Conservation (phyloP, 2,113 vertebrate species). For the Phalacrocorax brasilianus region DNA sequence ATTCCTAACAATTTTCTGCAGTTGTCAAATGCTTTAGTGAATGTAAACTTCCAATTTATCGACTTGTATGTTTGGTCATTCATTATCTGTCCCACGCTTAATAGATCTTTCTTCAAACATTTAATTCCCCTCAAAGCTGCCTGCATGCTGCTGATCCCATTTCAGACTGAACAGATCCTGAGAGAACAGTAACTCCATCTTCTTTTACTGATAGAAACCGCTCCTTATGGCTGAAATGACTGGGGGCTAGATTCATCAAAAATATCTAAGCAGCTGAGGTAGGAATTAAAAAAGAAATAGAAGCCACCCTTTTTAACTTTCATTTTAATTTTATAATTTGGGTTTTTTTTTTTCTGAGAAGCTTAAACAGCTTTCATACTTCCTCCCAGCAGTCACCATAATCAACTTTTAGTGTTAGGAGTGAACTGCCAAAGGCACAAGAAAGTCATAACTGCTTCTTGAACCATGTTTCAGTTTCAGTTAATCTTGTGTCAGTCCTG, state of each 20-base stretch:
- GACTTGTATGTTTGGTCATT: not conserved
- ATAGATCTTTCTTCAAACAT: not conserved
- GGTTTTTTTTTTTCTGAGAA: not conserved
- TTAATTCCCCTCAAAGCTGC: not conserved
- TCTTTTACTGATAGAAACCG: not conserved
- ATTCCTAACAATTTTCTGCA: not conserved
- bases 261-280: not conserved
- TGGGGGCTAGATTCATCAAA: not conserved
- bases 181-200: not conserved
- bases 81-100: not conserved
- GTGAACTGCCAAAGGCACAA: not conserved
- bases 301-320: not conserved
- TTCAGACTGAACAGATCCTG: not conserved
- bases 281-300: not conserved
- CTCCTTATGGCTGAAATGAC: not conserved
- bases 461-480: not conserved
- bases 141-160: not conserved
- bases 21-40: not conserved
- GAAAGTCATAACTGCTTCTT: not conserved
- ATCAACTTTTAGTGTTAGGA: not conserved
- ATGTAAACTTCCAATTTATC: not conserved
- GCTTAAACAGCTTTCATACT: not conserved
- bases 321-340: not conserved
- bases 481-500: not conserved
- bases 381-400: not conserved